Base-by-base conservation (phyloP, 2,113 vertebrate species). In the Sylvilagus bachmani region DNA sequence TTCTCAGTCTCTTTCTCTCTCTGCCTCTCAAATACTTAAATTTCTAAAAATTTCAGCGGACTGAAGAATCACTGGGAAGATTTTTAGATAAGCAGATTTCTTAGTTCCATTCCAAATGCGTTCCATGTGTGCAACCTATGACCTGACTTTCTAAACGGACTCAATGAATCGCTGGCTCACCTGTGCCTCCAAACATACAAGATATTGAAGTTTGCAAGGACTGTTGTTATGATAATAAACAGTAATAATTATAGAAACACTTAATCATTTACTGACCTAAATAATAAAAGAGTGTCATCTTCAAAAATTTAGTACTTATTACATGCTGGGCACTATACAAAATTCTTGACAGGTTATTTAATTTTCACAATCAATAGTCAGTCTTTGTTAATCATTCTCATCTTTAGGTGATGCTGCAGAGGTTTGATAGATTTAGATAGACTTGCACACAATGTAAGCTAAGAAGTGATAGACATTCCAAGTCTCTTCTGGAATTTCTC, bases 161-260 rank as follows among this genome's bases (percentile, higher is more conserved):
- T 66, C 71, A 22, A 4, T 80, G 25, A 91, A n/a, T 79, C 14
- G 49, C 36, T 67, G 44, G 4, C 27, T 91, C 10, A 88, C 51
- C 21, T 61, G 12, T 61, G 31, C 6, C 33, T 36, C 19, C 10
- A 21, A 87, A 93, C 11, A 62, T 70, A 73, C 8, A 36, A 58
- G 31, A 74, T 69, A 69, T 19, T 27, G 55, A 86, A 33, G 10
- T 6, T 73, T 92, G 6, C n/a, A 58, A 51, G 21, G 4, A 90
- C 62, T 66, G 49, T 27, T 70, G 22, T 38, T 88, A 90, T 71
- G 73, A 67, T 36, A 31, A 70, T 74, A 38, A 51, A 31, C 53
- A 64, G n/a, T 21, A 51, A 73, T 78, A 90, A 66, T 77, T 92
- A 74, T n/a, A 69, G 31, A 94, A 77, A 87, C 51, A 33, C 66